A percentile compares a stretch with the other conserved stretches of the same genome.
These are phyloP conservation scores for Columba livia DNA, from an alignment of 2,113 vertebrate species.

Conservation along the genomic window DNA sequence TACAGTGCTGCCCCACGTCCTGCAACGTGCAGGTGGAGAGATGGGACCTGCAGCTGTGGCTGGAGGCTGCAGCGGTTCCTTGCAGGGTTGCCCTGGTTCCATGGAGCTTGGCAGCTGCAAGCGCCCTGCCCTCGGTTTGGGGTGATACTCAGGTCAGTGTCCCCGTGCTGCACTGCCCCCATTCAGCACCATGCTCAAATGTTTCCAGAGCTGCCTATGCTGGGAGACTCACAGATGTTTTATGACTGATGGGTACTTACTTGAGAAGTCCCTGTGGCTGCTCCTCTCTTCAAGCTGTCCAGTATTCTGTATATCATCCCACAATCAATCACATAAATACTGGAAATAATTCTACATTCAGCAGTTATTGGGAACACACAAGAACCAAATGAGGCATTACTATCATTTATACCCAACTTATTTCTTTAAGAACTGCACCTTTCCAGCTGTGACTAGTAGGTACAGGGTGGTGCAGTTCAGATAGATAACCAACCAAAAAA, in stretches of 20 bases:
- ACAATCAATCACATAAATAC: background rate
- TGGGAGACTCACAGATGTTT: background rate
- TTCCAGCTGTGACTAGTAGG: background rate
- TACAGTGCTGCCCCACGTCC: fast-evolving
- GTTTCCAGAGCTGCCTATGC: background rate
- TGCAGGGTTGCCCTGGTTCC: background rate
- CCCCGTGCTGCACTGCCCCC: too few relatives aligned
- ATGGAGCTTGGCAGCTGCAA: fast-evolving
- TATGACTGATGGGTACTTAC: background rate
- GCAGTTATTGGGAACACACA: background rate
- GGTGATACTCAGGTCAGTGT: too few relatives aligned
- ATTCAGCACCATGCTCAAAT: fast-evolving
- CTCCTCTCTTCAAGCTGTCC: background rate
- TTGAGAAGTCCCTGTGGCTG: background rate
- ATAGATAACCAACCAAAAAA: background rate
- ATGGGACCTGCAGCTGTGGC: background rate
- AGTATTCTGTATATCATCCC: background rate
- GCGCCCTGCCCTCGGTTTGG: fast-evolving
- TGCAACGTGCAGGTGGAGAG: background rate
- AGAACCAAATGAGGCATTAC: background rate
- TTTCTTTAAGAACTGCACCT: background rate
- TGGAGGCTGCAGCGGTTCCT: background rate
- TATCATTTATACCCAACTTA: background rate
- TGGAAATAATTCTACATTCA: background rate
- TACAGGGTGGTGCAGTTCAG: background rate